Evolutionary conservation across 2,797 vertebrate genomes (phyloP).

Genomic region (Girardinus metallicus): DNA sequence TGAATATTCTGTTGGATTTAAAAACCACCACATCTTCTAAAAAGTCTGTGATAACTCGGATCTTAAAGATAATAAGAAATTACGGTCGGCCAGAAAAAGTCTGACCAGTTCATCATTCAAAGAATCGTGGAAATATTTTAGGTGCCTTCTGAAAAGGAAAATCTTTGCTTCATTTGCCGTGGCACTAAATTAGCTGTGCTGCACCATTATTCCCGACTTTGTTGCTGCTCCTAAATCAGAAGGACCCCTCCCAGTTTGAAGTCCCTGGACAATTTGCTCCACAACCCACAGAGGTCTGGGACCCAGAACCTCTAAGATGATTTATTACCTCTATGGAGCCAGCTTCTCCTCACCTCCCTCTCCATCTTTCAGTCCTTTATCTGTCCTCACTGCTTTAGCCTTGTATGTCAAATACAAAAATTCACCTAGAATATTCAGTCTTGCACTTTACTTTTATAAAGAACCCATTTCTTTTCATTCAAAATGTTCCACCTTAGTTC

Average conservation of each 20-base stretch:
- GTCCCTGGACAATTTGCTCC: conserved; percentile 63
- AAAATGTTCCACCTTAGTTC: conserved; percentile 19
- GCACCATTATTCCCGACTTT: conserved; percentile 46
- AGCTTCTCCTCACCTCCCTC: conserved; percentile 47
- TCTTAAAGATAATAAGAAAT: not conserved
- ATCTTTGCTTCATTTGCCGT: conserved; percentile 19
- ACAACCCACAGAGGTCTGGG: conserved; percentile 49
- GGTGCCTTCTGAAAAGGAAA: conserved; percentile 2
- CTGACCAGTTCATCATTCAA: not conserved
- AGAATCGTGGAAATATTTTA: not conserved
- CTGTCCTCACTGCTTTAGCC: conserved; percentile 43
- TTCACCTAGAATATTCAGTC: conserved; percentile 1
- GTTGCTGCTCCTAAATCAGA: conserved; percentile 68
- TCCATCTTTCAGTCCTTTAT: conserved; percentile 53
- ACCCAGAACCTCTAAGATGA: conserved; percentile 59
- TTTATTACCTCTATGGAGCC: conserved; percentile 61
- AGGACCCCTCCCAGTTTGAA: conserved; percentile 51
- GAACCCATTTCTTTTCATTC: conserved; percentile 7
- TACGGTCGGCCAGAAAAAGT: not conserved
- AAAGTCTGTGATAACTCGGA: not conserved
- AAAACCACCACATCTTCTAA: not conserved
- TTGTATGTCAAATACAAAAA: conserved; percentile 33
- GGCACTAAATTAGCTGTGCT: conserved; percentile 45
- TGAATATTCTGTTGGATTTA: not conserved
- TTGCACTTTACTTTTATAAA: conserved; percentile 21